These are phyloP conservation scores for Corynorhinus townsendii DNA, from an alignment of 2,113 vertebrate species.

Conservation along the genomic window DNA sequence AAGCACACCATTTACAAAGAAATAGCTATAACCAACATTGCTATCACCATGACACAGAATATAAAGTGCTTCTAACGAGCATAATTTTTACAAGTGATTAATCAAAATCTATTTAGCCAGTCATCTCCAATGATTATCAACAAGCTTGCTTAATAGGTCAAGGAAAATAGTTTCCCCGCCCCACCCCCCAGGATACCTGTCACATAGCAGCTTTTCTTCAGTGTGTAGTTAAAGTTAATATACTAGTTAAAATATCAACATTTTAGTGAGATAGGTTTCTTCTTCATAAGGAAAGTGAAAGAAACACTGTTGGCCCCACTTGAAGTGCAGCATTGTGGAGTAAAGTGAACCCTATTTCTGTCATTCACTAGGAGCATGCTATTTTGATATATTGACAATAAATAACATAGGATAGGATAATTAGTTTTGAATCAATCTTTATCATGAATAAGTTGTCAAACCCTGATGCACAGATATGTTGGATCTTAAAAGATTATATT, in stretches of 20 bases:
- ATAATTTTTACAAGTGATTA: constrained; percentile 83
- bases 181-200: not conserved
- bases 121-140: constrained; percentile 82
- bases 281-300: constrained; percentile 31
- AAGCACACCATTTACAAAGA: constrained; percentile 68
- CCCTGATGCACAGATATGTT: not conserved
- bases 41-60: constrained; percentile 82
- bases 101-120: constrained; percentile 83
- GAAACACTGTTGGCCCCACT: constrained; percentile 28
- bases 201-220: constrained; percentile 64
- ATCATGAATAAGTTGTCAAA: constrained; percentile 12
- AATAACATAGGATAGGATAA: not conserved
- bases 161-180: constrained; percentile 69
- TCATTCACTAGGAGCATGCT: not conserved
- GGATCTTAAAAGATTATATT: not conserved
- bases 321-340: not conserved
- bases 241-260: not conserved
- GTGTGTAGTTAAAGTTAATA: constrained; percentile 46
- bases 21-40: constrained; percentile 78
- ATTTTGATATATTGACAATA: not conserved
- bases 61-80: constrained; percentile 83
- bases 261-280: constrained; percentile 45
- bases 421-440: constrained; percentile 32
- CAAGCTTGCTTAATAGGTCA: constrained; percentile 78
- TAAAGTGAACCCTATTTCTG: not conserved